Evolutionary conservation across 2,797 vertebrate genomes (phyloP).

Genomic region (Macroramphosus scolopax): DNA sequence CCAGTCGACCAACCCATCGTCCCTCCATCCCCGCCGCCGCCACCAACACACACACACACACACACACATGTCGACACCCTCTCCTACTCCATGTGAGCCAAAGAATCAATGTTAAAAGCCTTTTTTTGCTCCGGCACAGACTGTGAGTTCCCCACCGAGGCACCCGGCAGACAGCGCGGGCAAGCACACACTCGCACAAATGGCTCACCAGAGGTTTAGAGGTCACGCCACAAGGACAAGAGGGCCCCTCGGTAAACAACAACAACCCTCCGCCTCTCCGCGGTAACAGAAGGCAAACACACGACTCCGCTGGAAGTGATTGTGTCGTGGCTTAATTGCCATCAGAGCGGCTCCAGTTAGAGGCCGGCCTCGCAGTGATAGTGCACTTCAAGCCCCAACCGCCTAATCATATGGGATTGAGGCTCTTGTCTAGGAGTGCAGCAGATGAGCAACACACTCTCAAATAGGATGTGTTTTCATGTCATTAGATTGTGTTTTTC

Average conservation of each 20-base stretch:
- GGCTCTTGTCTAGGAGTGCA: constrained; percentile 48
- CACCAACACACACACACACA: constrained; percentile 7
- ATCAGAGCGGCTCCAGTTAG: constrained; percentile 26
- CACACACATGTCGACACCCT: constrained; percentile 25
- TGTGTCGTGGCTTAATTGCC: constrained; percentile 53
- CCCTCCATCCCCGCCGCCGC: no score
- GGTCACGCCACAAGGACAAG: constrained; percentile 77
- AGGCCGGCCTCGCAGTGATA: constrained; percentile 16
- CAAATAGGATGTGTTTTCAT: constrained; percentile 47
- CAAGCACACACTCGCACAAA: constrained; percentile 28
- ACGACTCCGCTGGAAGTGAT: constrained; percentile 26
- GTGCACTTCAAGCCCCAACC: constrained; percentile 50
- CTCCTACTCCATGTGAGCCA: constrained; percentile 40
- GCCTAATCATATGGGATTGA: constrained; percentile 46
- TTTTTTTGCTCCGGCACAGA: constrained; percentile 71
- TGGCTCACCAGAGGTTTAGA: constrained; percentile 63
- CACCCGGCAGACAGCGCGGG: constrained; percentile 26
- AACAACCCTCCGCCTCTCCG: constrained; percentile 32
- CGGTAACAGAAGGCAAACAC: constrained; percentile 25
- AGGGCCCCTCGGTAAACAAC: constrained; percentile 62
- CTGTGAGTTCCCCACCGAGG: no score
- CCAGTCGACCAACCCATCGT: constrained; percentile 23
- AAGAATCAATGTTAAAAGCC: constrained; percentile 84
- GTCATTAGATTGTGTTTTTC: constrained; percentile 53
- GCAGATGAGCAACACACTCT: constrained; percentile 41